Percentiles rank a stretch among this genome's conserved stretches.
phyloP scores from a whole-genome alignment of 2,888 invertebrate species.

The Aquatica leii region DNA sequence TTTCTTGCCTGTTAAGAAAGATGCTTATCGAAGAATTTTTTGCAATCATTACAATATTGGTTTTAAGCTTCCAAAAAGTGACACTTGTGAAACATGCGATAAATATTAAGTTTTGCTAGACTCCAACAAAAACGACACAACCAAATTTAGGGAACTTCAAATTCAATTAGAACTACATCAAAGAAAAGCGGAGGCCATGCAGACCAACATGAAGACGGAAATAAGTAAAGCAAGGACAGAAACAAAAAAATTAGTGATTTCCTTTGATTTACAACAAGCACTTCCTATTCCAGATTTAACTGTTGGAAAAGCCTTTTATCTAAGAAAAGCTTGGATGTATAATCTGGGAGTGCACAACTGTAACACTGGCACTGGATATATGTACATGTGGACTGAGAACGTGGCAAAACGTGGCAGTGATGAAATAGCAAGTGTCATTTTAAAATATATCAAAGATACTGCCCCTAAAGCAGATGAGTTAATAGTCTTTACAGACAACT shows the following conservation, averaged over 20 bases:
- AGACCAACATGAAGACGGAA: too few relatives aligned
- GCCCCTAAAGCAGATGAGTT: constrained; percentile 18
- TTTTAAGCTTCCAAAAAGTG: too few relatives aligned
- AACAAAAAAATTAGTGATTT: background rate
- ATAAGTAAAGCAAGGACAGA: background rate
- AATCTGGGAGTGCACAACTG: constrained; percentile 43
- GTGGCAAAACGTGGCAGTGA: constrained; percentile 40
- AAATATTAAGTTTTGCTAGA: background rate
- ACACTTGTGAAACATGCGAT: too few relatives aligned
- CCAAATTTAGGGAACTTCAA: too few relatives aligned
- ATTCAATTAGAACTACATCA: too few relatives aligned
- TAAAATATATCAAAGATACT: constrained; percentile 34
- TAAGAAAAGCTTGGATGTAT: constrained; percentile 40
- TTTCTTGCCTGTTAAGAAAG: too few relatives aligned
- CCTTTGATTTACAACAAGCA: constrained; percentile 35
- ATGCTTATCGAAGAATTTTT: too few relatives aligned
- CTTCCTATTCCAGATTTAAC: constrained; percentile 35
- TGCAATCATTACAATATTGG: too few relatives aligned
- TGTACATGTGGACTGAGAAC: too few relatives aligned
- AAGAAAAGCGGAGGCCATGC: too few relatives aligned
- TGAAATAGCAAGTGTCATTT: constrained; percentile 33
- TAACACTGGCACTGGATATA: constrained; percentile 27
- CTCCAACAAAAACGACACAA: too few relatives aligned
- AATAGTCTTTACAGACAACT: constrained; percentile 36
- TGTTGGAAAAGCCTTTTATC: constrained; percentile 39